Evolutionary conservation across 2,888 invertebrate genomes (phyloP).

Genomic region (Ditula angustiorana): DNA sequence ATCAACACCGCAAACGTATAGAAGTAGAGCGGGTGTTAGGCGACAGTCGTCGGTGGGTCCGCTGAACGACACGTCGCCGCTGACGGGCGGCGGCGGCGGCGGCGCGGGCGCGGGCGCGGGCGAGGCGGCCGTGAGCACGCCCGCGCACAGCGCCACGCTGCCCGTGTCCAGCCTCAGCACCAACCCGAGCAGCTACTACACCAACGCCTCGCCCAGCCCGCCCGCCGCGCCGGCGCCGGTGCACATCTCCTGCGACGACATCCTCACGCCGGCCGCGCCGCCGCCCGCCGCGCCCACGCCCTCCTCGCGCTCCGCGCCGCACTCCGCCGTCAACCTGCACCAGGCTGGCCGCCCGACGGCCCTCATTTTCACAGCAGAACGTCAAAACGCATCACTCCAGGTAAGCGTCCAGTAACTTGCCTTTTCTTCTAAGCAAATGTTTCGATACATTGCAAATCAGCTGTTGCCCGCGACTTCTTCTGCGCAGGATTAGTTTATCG

Average conservation of each 20-base stretch:
- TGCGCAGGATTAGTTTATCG: no score
- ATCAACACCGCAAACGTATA: slow-evolving; percentile 86
- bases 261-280: slow-evolving; percentile 69
- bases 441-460: background rate
- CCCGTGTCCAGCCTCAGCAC: slow-evolving; percentile 85
- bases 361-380: slow-evolving; percentile 65
- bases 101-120: slow-evolving; percentile 54
- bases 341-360: slow-evolving; percentile 76
- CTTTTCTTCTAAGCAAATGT: background rate
- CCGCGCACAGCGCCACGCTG: slow-evolving; percentile 78
- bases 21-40: slow-evolving; percentile 85
- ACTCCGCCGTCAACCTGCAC: slow-evolving; percentile 78
- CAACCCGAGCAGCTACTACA: slow-evolving; percentile 86
- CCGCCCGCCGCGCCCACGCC: slow-evolving; percentile 65
- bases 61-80: slow-evolving; percentile 82
- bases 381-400: slow-evolving; percentile 55
- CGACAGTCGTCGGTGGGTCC: slow-evolving; percentile 87
- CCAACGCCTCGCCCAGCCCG: slow-evolving; percentile 86
- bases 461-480: no score
- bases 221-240: slow-evolving; percentile 75
- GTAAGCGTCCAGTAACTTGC: slow-evolving; percentile 1
- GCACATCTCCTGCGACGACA: slow-evolving; percentile 80
- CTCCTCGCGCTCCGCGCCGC: slow-evolving; percentile 78
- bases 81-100: slow-evolving; percentile 67
- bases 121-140: slow-evolving; percentile 76